Evolutionary conservation across 2,113 vertebrate genomes (phyloP), one percentile per base, ranked within the genome.

Genomic region (Sardina pilchardus): DNA sequence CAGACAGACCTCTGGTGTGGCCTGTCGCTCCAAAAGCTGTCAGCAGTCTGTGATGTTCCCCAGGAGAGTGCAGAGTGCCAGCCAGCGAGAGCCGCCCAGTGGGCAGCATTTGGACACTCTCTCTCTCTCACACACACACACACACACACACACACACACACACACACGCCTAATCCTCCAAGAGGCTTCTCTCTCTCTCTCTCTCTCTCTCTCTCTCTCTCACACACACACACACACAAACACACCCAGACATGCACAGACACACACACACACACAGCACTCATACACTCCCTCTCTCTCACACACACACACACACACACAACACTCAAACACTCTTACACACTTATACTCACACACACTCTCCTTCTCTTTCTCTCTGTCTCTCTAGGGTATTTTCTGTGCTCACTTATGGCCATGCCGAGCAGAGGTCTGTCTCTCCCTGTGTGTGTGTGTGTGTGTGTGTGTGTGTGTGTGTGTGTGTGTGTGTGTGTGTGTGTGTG

Each of bases 101-200:
- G 81, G 86, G 86, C 82, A 85, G 59, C 42, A 80, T 87, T 87
- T 86, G 82, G 56, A 84, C 56, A 45, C 36, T 59, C n/a, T 44
- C 82, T n/a, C n/a, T n/a, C n/a, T n/a, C n/a, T n/a, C n/a, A n/a
- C n/a, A n/a, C n/a, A n/a, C n/a, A n/a, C n/a, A n/a, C 88, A 85
- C 81, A 81, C 84, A 71, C 12, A 81, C 53, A n/a, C n/a, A n/a
- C n/a, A n/a, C n/a, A n/a, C n/a, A n/a, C n/a, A n/a, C 88, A 85
- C 81, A 81, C 84, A 71, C 12, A 81, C 53, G 30, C 42, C 53
- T 89, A 87, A 89, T 89, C 82, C 88, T 89, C 26, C 71, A 83
- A 85, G 81, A 85, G 47, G 81, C 30, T 71, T 87, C 34, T 87
- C 75, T 67, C 82, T 82, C 34, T 26, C 30, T 0, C 82, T 59